Conservation (phyloP, 2,888 invertebrate species). For the Nephrotoma appendiculata region DNA sequence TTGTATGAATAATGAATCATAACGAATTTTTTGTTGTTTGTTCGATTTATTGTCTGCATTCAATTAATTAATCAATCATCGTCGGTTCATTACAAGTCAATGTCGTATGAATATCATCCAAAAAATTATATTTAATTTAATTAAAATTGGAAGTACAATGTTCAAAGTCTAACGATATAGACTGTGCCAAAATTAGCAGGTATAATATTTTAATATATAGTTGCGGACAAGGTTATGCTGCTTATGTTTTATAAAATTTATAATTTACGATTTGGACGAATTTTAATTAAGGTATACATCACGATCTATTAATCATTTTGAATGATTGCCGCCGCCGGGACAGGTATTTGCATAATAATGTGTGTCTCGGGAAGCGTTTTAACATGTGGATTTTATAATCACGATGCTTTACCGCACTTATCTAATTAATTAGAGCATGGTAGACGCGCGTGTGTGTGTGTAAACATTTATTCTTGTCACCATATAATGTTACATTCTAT, state of each 20-base stretch:
- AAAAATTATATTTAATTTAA: background rate
- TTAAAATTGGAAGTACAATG: background rate
- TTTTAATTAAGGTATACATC: background rate
- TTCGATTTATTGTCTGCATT: background rate
- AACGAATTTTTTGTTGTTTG: background rate
- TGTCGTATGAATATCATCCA: background rate
- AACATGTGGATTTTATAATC: too few relatives aligned
- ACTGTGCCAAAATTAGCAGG: background rate
- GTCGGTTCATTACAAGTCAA: background rate
- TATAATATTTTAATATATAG: background rate
- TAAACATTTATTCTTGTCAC: background rate
- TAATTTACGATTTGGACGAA: background rate
- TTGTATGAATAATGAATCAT: background rate
- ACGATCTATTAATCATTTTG: background rate
- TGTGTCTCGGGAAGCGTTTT: too few relatives aligned
- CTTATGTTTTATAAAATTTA: background rate
- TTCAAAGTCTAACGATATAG: background rate
- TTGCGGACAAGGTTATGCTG: background rate
- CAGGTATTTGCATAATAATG: background rate
- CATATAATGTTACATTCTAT: background rate
- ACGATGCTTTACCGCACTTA: background rate
- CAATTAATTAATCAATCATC: background rate
- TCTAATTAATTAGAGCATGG: background rate
- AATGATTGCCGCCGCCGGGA: background rate
- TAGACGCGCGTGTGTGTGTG: background rate